A percentile compares a stretch with the other conserved stretches of the same genome.
These are phyloP conservation scores for Lophius piscatorius DNA, from an alignment of 2,113 vertebrate species.

Conservation along the genomic window DNA sequence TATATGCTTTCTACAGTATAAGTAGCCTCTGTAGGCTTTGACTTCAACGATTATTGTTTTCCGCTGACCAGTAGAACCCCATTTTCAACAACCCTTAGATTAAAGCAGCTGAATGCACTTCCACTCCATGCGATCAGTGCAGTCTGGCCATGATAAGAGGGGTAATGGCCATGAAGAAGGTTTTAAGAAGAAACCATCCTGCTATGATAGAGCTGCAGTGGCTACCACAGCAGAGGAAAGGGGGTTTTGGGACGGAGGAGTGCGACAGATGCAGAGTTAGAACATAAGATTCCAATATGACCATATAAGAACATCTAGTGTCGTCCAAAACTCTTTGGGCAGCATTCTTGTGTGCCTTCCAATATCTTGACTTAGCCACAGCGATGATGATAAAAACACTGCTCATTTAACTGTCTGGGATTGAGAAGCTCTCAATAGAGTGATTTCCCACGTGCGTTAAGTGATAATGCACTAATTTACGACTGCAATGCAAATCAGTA, in stretches of 20 bases:
- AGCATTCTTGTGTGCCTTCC: not conserved
- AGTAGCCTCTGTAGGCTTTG: too few species aligned
- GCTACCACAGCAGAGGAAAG: not conserved
- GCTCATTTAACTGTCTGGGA: not conserved
- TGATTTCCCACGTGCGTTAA: too few species aligned
- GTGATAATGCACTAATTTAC: too few species aligned
- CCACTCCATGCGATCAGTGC: conserved; percentile 17
- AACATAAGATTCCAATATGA: conserved; percentile 7
- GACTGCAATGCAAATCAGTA: too few species aligned
- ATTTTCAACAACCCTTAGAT: conserved; percentile 17
- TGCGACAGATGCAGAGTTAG: not conserved
- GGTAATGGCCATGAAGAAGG: conserved; percentile 8
- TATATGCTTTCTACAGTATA: too few species aligned
- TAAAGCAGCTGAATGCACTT: conserved; percentile 30
- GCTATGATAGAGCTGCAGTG: not conserved
- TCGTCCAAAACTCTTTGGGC: too few species aligned
- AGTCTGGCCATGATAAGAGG: conserved; percentile 3
- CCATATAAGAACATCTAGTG: too few species aligned
- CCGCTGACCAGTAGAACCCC: not conserved
- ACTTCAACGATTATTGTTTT: not conserved
- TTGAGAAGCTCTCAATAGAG: too few species aligned
- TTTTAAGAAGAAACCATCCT: conserved; percentile 8
- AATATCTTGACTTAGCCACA: not conserved
- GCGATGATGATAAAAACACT: not conserved
- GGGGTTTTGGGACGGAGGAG: not conserved